Conservation (phyloP, 2,888 invertebrate genomes). For the Protophormia terraenovae region DNA sequence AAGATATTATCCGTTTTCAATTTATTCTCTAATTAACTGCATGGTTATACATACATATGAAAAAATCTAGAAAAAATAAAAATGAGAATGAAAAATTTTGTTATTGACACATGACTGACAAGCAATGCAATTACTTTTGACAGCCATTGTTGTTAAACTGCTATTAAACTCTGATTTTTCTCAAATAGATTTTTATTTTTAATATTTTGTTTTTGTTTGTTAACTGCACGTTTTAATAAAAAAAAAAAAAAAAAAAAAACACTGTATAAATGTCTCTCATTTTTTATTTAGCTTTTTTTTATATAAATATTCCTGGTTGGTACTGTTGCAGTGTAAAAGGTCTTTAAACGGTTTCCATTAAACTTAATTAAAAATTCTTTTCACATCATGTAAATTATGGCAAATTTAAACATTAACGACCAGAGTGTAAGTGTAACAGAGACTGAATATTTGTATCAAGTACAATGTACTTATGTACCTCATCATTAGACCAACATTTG, state of each 20-base stretch:
- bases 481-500: not conserved
- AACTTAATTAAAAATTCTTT: constrained; percentile 50
- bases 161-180: constrained; percentile 41
- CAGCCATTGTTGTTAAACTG: constrained; percentile 41
- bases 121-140: constrained; percentile 54
- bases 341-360: constrained; percentile 4
- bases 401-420: constrained; percentile 17
- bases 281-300: not conserved
- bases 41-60: not conserved
- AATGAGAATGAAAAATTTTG: constrained; percentile 18
- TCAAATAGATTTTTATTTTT: not conserved
- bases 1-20: not conserved
- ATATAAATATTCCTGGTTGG: not conserved
- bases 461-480: not conserved
- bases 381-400: constrained; percentile 43
- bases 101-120: constrained; percentile 63
- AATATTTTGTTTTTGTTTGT: not conserved
- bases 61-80: not conserved
- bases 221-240: not conserved
- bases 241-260: not conserved
- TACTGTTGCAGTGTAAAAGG: not conserved
- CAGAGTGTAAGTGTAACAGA: not conserved
- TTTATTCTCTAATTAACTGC: constrained; percentile 6
- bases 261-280: not conserved
- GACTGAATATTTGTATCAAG: not conserved